Base-by-base conservation (phyloP, 2,888 invertebrate species). In the Sepioteuthis lessoniana region DNA sequence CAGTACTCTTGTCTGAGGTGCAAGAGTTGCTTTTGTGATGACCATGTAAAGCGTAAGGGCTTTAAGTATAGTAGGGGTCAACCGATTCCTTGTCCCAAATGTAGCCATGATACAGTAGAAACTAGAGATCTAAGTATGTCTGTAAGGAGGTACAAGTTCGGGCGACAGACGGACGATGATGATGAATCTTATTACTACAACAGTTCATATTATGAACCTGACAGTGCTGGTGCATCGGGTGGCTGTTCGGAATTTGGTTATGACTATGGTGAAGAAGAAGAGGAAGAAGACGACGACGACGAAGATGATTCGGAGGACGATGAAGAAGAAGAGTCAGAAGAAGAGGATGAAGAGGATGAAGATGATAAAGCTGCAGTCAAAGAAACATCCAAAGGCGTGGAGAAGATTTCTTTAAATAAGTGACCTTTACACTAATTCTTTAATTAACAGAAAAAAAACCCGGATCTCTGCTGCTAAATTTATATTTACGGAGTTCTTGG, bases 101-200 rank as follows among this genome's bases (percentile, higher is more conserved):
- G 99, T 98, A 98, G 98, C 95, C 99, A 98, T 97, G 98, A 99
- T 94, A 99, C 99, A n/a, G 98, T 98, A 28, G 98, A 99, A 97
- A 99, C 99, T 4, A 98, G 98, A 97, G 99, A 99, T 97, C 98
- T 99, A 96, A 98, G 98, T 98, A 99, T 99, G 98, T 99, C 99
- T 90, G 96, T 96, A n/a, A 94, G 96, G 19, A 95, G 94, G 90
- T 96, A 96, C 94, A 95, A 94, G 31, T 96, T 95, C 94, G 96
- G 96, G n/a, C 95, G 96, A 25, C 95, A 96, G 42, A 55, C 35
- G 2, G 50, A 94, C 42, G 93, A 93, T 42, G 38, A 47, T n/a
- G 60, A 91, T 3, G 94, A 35, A 19, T 31, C n/a, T 31, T 94
- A n/a, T 28, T 47, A 55, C 31, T 90, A 91, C 91, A 91, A 91